These are phyloP conservation scores for Mystacides longicornis DNA, from an alignment of 2,888 invertebrate genomes.

Conservation along the genomic window DNA sequence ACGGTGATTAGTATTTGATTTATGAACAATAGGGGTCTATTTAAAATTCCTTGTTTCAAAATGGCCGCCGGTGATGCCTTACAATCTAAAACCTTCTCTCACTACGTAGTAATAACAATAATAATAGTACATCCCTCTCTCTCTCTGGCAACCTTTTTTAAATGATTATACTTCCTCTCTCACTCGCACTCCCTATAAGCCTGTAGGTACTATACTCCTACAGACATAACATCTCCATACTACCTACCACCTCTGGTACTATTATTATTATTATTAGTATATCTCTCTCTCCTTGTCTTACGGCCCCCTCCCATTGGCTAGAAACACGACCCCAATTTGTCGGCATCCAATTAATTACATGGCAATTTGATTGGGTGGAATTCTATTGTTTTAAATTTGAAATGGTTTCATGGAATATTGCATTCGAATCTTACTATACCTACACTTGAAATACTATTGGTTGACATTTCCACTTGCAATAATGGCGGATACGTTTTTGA, in stretches of 20 bases:
- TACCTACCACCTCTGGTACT: slow-evolving; percentile 28
- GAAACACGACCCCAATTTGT: slow-evolving; percentile 19
- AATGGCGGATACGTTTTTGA: neutral
- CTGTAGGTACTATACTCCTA: too few relatives aligned
- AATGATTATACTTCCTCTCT: slow-evolving; percentile 13
- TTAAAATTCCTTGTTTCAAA: slow-evolving; percentile 30
- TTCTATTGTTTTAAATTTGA: slow-evolving; percentile 5
- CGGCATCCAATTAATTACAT: slow-evolving; percentile 24
- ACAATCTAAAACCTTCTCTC: neutral
- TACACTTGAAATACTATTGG: neutral
- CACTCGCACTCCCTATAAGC: neutral
- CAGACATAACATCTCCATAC: slow-evolving; percentile 19
- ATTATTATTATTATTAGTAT: slow-evolving; percentile 10
- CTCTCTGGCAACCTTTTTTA: neutral
- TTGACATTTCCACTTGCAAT: neutral
- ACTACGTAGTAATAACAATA: too few relatives aligned
- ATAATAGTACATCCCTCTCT: neutral
- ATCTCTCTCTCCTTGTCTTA: slow-evolving; percentile 25
- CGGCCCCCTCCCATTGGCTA: slow-evolving; percentile 19
- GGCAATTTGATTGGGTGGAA: slow-evolving; percentile 24
- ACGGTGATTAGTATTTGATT: slow-evolving; percentile 24
- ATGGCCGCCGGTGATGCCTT: slow-evolving; percentile 28
- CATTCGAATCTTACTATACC: too few relatives aligned
- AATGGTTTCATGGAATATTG: slow-evolving; percentile 2
- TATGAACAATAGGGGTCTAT: slow-evolving; percentile 23